Conservation (phyloP, 2,113 vertebrate species). For the Oryzias celebensis region DNA sequence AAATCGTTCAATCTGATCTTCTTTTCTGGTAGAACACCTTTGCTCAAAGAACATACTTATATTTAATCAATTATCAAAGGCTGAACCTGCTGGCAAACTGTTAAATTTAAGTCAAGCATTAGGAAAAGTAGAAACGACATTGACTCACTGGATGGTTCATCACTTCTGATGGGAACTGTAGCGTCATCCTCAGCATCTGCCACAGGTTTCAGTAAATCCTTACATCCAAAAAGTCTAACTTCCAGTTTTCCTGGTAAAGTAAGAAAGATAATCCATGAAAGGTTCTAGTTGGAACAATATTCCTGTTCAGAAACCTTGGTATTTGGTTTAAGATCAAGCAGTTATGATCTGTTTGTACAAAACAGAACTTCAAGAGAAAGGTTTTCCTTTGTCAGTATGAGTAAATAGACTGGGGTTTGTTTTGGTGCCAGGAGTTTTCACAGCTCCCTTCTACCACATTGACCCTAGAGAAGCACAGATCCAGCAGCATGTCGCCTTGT, state of each 20-base stretch:
- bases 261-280: neutral
- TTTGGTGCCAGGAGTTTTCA: conserved; percentile 10
- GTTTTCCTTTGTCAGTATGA: too few species aligned
- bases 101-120: neutral
- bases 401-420: too few species aligned
- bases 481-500: conserved; percentile 35
- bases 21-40: too few species aligned
- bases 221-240: conserved; percentile 66
- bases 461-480: conserved; percentile 23
- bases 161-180: neutral
- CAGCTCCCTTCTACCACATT: conserved; percentile 16
- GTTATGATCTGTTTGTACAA: too few species aligned
- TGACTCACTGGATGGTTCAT: conserved; percentile 18
- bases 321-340: too few species aligned
- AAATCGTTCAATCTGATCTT: too few species aligned
- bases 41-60: too few species aligned
- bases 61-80: neutral
- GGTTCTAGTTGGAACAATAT: too few species aligned
- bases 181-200: conserved; percentile 16
- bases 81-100: too few species aligned
- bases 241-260: conserved; percentile 61
- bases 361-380: too few species aligned
- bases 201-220: conserved; percentile 49
- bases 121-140: neutral
- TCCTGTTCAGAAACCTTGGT: too few species aligned